Evolutionary conservation across 1,140 invertebrate genomes (phyloP), one percentile per base, ranked within the genome.

Genomic region (Lepidurus arcticus): DNA sequence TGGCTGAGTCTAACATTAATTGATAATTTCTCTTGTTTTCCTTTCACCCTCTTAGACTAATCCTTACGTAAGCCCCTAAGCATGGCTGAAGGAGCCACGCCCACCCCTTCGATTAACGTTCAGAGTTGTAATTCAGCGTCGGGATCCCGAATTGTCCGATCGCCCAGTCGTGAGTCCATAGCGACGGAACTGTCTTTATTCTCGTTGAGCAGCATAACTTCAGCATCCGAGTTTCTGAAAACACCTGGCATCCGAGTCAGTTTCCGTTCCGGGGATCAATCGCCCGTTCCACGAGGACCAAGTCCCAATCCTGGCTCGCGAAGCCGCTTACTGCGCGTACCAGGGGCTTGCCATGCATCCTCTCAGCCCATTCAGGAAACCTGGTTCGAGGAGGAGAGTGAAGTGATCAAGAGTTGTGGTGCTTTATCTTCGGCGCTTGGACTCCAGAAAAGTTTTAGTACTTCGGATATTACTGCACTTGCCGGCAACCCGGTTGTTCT

Each of bases 131-230:
- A 26, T 45, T n/a, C 73, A 26, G 73, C 78, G 42, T 45, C 78
- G 73, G 43, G 44, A 43, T 78, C 73, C 16, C 43, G 73, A 34
- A 91, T 93, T 85, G 86, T 92, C 24, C 87, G 92, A 26, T 93
- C 92, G 7, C 92, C 93, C 2, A 93, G 91, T 45, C 92, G 92
- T 83, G 93, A 94, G 84, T 92, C 91, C 21, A 91, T 94, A 80
- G 92, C 92, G 7, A 94, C 92, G 2, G 92, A 94, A 83, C 84
- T 94, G 44, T 93, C 92, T 0, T 85, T 93, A 76, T 92, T 93
- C 84, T 93, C 92, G 73, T 89, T 94, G 7, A 93, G 91, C 1
- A 93, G 92, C 5, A 76, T 76, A 80, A 21, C 76, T 79, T 73
- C 80, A 78, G 53, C 53, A 21, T 65, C 53, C 53, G 53, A 73